These are phyloP conservation scores for Synanceia verrucosa DNA, from an alignment of 2,797 vertebrate genomes.

Conservation along the genomic window DNA sequence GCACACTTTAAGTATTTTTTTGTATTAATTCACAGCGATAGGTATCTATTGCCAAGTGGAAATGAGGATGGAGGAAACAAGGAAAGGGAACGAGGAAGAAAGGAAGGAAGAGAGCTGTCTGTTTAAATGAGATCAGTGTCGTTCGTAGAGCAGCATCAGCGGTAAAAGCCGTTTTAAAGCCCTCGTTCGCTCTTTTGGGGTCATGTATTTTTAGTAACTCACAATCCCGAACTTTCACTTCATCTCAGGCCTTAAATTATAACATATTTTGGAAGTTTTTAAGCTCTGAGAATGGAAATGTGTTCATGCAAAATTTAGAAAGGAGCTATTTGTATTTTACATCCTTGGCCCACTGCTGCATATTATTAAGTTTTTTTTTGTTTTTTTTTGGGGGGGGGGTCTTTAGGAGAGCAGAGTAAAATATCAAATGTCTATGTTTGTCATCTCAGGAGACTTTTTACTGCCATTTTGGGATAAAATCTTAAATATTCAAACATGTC, in stretches of 20 bases:
- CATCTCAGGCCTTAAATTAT: not conserved
- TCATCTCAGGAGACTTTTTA: conserved; percentile 2
- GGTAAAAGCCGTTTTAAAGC: not conserved
- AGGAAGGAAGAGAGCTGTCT: not conserved
- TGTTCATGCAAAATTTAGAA: not conserved
- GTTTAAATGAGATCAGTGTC: not conserved
- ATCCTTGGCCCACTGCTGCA: not conserved
- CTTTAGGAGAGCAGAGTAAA: not conserved
- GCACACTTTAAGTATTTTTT: not conserved
- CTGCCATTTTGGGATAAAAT: conserved; percentile 39
- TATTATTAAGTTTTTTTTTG: not conserved
- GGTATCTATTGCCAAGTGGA: not conserved
- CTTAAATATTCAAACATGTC: conserved; percentile 43
- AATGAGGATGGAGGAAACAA: conserved; percentile 9
- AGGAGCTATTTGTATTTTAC: conserved; percentile 10
- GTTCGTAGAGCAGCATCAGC: not conserved
- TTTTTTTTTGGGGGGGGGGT: not conserved
- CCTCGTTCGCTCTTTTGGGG: not conserved
- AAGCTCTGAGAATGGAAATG: not conserved
- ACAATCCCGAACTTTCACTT: conserved; percentile 18
- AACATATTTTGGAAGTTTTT: not conserved
- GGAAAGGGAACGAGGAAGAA: not conserved
- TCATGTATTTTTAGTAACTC: conserved; percentile 14
- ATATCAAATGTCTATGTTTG: conserved; percentile 22
- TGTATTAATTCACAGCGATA: not conserved